A percentile compares a stretch with the other conserved stretches of the same genome.
Evolutionary conservation across 2,888 invertebrate genomes (phyloP).

Genomic region (Patella caerulea): DNA sequence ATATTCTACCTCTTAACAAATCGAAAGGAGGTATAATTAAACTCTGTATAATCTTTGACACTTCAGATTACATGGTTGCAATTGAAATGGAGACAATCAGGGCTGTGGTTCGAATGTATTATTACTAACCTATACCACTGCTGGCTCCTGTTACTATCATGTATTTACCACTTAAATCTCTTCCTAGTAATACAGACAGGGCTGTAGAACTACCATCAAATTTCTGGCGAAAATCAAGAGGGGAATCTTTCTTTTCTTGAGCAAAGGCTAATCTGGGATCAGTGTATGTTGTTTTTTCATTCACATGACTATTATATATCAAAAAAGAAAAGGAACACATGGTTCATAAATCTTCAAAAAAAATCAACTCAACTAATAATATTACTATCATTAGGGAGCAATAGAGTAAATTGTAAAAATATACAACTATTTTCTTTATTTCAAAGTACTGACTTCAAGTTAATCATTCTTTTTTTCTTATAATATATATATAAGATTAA

Average conservation of each 20-base stretch:
- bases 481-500: no score
- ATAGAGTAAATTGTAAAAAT: no score
- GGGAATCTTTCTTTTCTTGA: slow-evolving; percentile 48
- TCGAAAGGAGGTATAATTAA: no score
- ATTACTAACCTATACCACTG: slow-evolving; percentile 83
- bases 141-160: slow-evolving; percentile 93
- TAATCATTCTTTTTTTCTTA: not conserved
- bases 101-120: not conserved
- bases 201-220: slow-evolving; percentile 91
- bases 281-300: slow-evolving; percentile 85
- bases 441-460: not conserved
- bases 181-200: slow-evolving; percentile 86
- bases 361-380: no score
- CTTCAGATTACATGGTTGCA: no score
- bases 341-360: no score
- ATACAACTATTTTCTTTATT: no score
- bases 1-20: no score
- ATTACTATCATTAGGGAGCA: no score
- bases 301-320: slow-evolving; percentile 75
- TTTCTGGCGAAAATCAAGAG: slow-evolving; percentile 71
- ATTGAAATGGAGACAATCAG: no score
- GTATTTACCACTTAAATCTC: slow-evolving; percentile 87
- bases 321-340: not conserved
- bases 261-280: slow-evolving; percentile 95
- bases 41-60: no score